Evolutionary conservation across 2,113 vertebrate species (phyloP).

Genomic region (Periophthalmodon schlosseri): DNA sequence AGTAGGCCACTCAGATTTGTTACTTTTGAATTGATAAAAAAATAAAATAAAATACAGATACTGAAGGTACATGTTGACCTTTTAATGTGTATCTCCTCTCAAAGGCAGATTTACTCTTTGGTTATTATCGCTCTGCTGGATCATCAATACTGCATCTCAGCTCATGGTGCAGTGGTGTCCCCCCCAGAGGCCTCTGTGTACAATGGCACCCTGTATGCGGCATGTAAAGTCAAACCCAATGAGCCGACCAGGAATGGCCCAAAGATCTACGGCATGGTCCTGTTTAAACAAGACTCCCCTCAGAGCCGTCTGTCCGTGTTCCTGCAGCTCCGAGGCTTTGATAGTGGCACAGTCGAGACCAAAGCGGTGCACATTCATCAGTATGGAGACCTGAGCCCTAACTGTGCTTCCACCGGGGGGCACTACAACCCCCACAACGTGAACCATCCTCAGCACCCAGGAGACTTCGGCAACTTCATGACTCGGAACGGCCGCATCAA

Average conservation of each 20-base stretch:
- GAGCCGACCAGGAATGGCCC: conserved; percentile 71
- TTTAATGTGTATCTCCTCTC: conserved; percentile 10
- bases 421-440: conserved; percentile 86
- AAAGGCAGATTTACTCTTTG: conserved; percentile 35
- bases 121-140: conserved; percentile 36
- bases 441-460: conserved; percentile 86
- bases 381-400: conserved; percentile 84
- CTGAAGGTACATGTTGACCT: too few species aligned
- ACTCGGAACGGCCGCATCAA: conserved; percentile 78
- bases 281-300: conserved; percentile 81
- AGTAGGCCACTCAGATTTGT: too few species aligned
- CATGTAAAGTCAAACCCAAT: conserved; percentile 82
- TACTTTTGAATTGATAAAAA: too few species aligned
- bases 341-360: conserved; percentile 6
- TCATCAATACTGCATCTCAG: conserved; percentile 28
- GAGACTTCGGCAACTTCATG: conserved; percentile 92
- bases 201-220: conserved; percentile 68
- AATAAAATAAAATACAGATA: too few species aligned
- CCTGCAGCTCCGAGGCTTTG: conserved; percentile 80
- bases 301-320: conserved; percentile 72
- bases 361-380: conserved; percentile 90
- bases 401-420: conserved; percentile 84
- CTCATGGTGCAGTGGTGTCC: conserved; percentile 20
- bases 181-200: conserved; percentile 58
- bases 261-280: conserved; percentile 78